Evolutionary conservation across 2,113 vertebrate species (phyloP).

Genomic region (Triplophysa tibetana): DNA sequence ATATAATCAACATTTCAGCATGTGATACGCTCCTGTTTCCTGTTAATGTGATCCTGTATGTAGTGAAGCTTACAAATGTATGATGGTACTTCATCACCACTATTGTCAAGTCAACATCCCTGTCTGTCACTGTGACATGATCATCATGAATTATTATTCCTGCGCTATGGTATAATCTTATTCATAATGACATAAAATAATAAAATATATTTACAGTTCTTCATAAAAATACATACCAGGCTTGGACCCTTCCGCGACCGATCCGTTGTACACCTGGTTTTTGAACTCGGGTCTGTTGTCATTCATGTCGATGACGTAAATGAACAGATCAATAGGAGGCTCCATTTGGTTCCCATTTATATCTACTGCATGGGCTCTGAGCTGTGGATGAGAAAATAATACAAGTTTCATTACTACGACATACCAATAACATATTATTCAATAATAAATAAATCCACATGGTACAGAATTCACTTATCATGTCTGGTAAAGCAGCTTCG

Average conservation of each 20-base stretch:
- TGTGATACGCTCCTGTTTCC: too few species aligned
- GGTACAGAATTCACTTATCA: constrained; percentile 4
- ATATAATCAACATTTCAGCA: background rate
- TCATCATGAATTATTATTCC: background rate
- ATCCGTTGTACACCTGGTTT: constrained; percentile 96
- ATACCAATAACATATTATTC: background rate
- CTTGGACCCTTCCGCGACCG: constrained; percentile 94
- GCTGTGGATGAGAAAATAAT: constrained; percentile 71
- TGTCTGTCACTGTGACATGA: background rate
- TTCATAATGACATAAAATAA: too few species aligned
- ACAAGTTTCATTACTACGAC: background rate
- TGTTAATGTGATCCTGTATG: too few species aligned
- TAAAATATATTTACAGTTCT: too few species aligned
- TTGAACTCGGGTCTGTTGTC: constrained; percentile 97
- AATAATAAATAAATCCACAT: background rate
- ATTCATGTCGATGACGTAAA: constrained; percentile 99
- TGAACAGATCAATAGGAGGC: constrained; percentile 97
- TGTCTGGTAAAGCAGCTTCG: background rate
- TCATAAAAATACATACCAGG: constrained; percentile 78
- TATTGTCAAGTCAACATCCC: background rate
- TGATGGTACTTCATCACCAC: background rate
- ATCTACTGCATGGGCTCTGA: constrained; percentile 94
- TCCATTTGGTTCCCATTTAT: constrained; percentile 99
- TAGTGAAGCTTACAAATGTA: too few species aligned
- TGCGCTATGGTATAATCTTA: too few species aligned